These are phyloP conservation scores for Sorex araneus DNA, from an alignment of 2,113 vertebrate species.

Conservation along the genomic window DNA sequence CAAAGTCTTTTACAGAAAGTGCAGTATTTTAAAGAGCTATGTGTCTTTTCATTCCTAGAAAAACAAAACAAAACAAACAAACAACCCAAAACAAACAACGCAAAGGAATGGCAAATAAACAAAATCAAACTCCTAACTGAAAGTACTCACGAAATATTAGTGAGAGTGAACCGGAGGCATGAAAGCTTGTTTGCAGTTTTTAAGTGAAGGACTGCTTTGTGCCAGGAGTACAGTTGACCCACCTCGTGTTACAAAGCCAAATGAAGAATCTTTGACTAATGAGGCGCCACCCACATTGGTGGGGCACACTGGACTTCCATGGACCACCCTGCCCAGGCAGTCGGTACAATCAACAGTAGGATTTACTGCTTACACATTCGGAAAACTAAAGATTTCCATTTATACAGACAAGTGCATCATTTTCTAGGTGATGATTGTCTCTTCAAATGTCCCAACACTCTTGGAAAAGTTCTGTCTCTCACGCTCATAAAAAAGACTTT, in stretches of 20 bases:
- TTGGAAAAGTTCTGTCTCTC: slow-evolving; percentile 2
- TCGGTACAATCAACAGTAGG: background rate
- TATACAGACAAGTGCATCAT: slow-evolving; percentile 41
- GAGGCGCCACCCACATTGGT: background rate
- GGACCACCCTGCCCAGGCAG: background rate
- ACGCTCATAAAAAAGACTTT: background rate
- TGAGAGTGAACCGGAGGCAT: background rate
- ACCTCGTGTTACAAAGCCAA: background rate
- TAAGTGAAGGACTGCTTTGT: background rate
- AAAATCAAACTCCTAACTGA: background rate
- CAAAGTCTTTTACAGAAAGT: slow-evolving; percentile 15
- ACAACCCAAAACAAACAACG: too few species aligned
- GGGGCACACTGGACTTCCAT: slow-evolving; percentile 22
- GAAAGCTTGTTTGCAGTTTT: background rate
- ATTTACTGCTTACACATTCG: background rate
- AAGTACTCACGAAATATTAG: background rate
- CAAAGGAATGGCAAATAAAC: background rate
- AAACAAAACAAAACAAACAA: slow-evolving; percentile 6
- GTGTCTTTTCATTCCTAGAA: background rate
- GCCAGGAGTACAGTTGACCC: background rate
- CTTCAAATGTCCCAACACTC: slow-evolving; percentile 50
- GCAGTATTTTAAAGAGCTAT: background rate
- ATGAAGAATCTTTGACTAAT: slow-evolving; percentile 23
- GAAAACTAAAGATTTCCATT: slow-evolving; percentile 24
- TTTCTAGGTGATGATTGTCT: slow-evolving; percentile 51